A percentile compares a stretch with the other conserved stretches of the same genome.
These are phyloP conservation scores for Tribolium castaneum DNA, from an alignment of 1,140 invertebrate species.

Conservation along the genomic window DNA sequence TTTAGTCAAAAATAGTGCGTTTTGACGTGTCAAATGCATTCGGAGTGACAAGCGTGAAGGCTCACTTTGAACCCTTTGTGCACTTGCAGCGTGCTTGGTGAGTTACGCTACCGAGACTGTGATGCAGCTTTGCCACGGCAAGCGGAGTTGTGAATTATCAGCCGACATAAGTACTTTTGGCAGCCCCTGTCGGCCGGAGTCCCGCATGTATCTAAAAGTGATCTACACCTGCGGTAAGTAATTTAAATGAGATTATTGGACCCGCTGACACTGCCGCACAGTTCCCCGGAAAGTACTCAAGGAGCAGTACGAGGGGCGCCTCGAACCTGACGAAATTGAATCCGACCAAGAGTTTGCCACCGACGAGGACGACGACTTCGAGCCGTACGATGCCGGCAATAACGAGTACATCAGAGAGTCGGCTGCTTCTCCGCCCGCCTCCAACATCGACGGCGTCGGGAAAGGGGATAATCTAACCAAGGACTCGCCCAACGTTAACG, in stretches of 20 bases:
- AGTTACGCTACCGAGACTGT: constrained; percentile 89
- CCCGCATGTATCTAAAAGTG: constrained; percentile 90
- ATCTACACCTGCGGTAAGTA: constrained; percentile 93
- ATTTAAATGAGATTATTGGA: neutral
- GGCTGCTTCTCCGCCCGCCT: constrained; percentile 58
- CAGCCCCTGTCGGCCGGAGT: constrained; percentile 83
- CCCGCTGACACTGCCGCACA: constrained; percentile 59
- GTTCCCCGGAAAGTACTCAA: constrained; percentile 86
- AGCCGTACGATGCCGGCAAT: constrained; percentile 65
- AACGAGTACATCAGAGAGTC: constrained; percentile 64
- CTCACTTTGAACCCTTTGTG: neutral
- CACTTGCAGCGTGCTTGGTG: constrained; percentile 83
- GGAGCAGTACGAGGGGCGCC: constrained; percentile 78
- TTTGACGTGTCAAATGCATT: neutral
- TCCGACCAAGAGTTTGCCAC: constrained; percentile 59
- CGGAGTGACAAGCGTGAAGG: neutral
- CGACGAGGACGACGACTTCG: constrained; percentile 64
- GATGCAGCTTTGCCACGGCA: constrained; percentile 90
- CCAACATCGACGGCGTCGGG: constrained; percentile 49
- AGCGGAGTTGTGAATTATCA: constrained; percentile 82
- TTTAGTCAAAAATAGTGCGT: constrained; percentile 2
- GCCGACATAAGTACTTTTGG: constrained; percentile 89
- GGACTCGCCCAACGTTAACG: constrained; percentile 44
- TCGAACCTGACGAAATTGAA: constrained; percentile 78
- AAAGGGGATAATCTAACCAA: constrained; percentile 56